These are phyloP conservation scores for Antedon mediterranea DNA, from an alignment of 53 echinoderm and acorn worm species.

Conservation along the genomic window DNA sequence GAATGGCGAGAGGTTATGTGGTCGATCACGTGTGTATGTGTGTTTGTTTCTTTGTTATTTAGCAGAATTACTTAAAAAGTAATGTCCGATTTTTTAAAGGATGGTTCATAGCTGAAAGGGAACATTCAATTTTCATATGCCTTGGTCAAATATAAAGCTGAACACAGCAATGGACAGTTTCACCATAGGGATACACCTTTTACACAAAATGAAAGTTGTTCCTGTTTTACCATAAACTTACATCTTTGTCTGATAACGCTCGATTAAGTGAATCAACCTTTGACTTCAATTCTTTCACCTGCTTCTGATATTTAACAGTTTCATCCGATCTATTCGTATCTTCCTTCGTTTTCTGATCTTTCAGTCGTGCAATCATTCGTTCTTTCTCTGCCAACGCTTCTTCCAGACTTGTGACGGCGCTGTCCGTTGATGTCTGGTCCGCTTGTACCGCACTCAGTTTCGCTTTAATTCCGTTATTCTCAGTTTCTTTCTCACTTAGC, in stretches of 20 bases:
- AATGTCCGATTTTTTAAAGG: too few relatives aligned
- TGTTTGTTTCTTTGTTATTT: too few relatives aligned
- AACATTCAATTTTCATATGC: too few relatives aligned
- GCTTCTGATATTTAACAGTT: slow-evolving; percentile 29
- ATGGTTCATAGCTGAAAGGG: too few relatives aligned
- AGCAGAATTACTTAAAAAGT: too few relatives aligned
- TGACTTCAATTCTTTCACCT: slow-evolving; percentile 43
- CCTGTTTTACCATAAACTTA: too few relatives aligned
- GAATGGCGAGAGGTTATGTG: too few relatives aligned
- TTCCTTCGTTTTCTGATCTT: slow-evolving; percentile 47
- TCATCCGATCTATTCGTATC: slow-evolving; percentile 44
- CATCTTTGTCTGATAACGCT: slow-evolving; percentile 72
- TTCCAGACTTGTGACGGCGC: slow-evolving; percentile 87
- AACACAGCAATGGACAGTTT: too few relatives aligned
- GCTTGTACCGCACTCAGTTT: slow-evolving; percentile 53
- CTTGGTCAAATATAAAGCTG: too few relatives aligned
- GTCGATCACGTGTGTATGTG: too few relatives aligned
- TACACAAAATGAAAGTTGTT: too few relatives aligned
- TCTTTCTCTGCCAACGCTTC: slow-evolving; percentile 92
- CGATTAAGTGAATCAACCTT: slow-evolving; percentile 50
- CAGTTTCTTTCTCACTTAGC: slow-evolving; percentile 55
- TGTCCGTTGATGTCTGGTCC: slow-evolving; percentile 81
- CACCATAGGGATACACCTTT: too few relatives aligned
- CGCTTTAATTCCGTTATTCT: slow-evolving; percentile 24
- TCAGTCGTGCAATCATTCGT: slow-evolving; percentile 32